Conservation (phyloP, 2,113 vertebrate genomes). For the Ciconia boyciana region DNA sequence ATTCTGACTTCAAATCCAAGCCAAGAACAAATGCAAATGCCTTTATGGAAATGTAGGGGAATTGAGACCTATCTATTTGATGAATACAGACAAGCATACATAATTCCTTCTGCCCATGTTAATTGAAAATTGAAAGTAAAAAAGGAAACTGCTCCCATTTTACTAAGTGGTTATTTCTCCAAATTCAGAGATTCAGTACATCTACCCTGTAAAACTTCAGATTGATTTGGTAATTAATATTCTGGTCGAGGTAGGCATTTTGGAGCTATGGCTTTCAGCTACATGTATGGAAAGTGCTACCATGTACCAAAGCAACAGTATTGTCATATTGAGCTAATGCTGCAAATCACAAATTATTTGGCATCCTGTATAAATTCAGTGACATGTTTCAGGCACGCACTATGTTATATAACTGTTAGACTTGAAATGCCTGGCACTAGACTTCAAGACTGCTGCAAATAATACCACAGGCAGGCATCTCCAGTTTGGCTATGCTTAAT, state of each 20-base stretch:
- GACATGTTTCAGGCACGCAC: background rate
- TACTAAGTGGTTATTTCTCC: background rate
- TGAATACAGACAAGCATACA: background rate
- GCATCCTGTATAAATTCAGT: background rate
- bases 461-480: background rate
- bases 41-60: background rate
- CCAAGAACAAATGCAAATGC: background rate
- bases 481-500: background rate
- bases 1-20: background rate
- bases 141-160: background rate
- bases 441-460: background rate
- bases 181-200: background rate
- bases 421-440: background rate
- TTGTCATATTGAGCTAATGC: background rate
- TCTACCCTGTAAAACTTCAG: background rate
- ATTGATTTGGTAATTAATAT: background rate
- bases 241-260: background rate
- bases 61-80: background rate
- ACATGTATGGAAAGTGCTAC: background rate
- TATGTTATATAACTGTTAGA: background rate
- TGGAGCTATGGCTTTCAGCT: background rate
- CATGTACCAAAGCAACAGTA: background rate
- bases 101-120: background rate
- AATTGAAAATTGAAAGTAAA: background rate
- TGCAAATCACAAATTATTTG: background rate